Base-by-base conservation (phyloP, 2,888 invertebrate species). In the Rhabditophanes sp. region DNA sequence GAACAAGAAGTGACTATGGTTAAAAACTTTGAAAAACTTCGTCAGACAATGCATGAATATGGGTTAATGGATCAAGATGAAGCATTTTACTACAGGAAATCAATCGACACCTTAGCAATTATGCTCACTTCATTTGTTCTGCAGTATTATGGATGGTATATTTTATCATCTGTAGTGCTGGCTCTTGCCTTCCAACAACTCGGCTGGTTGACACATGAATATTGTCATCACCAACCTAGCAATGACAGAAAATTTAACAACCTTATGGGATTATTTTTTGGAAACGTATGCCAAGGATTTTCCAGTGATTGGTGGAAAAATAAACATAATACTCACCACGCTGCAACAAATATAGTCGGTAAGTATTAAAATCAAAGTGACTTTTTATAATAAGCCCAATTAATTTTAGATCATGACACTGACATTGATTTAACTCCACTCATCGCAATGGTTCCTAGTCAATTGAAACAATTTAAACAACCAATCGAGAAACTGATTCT, bases 241-340 rank as follows among this genome's bases (percentile, higher is more conserved):
- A 56, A 47, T 25, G 40, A 43, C 21, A 37, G 53, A 15, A 25
- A 36, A 8, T 18, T 38, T 16, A 61, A 61, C 37, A 55, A 61
- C 35, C 25, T 19, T 1, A 30, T 50, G 7, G 39, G 51, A 5
- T 25, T 61, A 12, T 34, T 61, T 25, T 44, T 61, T 9, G 61
- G 58, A 25, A 61, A 61, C 36, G 36, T 61, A 24, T 28, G 42
- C 1, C 61, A 61, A 41, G 58, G 60, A 29, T 59, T 55, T 36
- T 54, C 53, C 2, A 41, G 53, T 17, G 60, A 59, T 44, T 61
- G 61, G 61, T 61, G 61, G 61, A 61, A 61, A 36, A 54, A 58
- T 30, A 61, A 61, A 50, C 61, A 61, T 42, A 61, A 61, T 38
- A 53, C 50, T 20, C 61, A 61, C 27, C 61, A 61, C 34, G 61